Evolutionary conservation across 64 coral and sea anemone species (phyloP).

Genomic region (Catalaphyllia jardinei): DNA sequence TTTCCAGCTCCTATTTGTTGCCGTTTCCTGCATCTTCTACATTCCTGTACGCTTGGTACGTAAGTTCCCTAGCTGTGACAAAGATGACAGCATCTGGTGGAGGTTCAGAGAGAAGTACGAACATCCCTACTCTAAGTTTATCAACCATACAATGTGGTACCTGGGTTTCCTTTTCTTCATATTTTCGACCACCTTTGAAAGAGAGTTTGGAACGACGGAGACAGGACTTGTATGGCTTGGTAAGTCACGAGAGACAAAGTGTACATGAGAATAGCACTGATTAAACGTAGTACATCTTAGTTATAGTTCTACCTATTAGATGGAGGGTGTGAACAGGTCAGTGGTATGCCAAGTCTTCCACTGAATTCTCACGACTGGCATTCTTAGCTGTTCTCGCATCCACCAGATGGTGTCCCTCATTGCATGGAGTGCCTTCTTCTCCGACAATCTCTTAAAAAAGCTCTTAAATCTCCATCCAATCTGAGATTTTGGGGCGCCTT

Average conservation of each 20-base stretch:
- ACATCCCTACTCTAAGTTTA: conserved; percentile 50
- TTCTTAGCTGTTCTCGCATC: too few relatives aligned
- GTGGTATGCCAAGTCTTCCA: too few relatives aligned
- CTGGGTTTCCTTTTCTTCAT: conserved; percentile 23
- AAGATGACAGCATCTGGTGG: not conserved
- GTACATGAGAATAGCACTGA: not conserved
- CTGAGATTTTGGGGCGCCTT: too few relatives aligned
- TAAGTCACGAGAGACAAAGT: not conserved
- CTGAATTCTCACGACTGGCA: too few relatives aligned
- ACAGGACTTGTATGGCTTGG: conserved; percentile 8
- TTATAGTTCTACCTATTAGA: too few relatives aligned
- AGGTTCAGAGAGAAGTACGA: not conserved
- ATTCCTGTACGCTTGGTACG: not conserved
- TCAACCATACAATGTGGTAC: conserved; percentile 42
- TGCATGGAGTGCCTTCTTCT: too few relatives aligned
- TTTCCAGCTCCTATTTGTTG: not conserved
- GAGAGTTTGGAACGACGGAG: not conserved
- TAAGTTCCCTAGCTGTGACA: not conserved
- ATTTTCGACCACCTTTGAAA: not conserved
- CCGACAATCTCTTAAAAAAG: too few relatives aligned
- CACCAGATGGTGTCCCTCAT: too few relatives aligned
- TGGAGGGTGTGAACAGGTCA: too few relatives aligned
- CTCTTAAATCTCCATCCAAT: too few relatives aligned
- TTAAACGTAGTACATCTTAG: too few relatives aligned
- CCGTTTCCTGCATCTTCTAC: not conserved